phyloP scores from a whole-genome alignment of 2,888 invertebrate species.

The Scrobipalpa atriplicella region DNA sequence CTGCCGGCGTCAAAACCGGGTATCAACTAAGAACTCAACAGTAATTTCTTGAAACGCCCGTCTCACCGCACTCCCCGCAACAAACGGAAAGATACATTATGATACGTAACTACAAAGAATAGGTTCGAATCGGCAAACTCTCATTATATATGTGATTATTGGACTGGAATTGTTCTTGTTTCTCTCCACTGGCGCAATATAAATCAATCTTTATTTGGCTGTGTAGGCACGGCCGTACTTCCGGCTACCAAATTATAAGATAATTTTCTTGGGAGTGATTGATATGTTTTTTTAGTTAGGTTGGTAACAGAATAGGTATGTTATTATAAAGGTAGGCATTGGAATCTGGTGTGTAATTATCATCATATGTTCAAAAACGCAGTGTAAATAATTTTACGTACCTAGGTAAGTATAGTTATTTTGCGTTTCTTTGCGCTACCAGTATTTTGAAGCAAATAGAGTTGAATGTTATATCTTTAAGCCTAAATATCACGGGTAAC shows the following conservation, averaged over 20 bases:
- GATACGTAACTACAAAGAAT: not conserved
- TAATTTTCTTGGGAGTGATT: not conserved
- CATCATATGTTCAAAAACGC: too few relatives aligned
- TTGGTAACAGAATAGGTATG: not conserved
- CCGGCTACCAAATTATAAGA: not conserved
- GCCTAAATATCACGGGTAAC: too few relatives aligned
- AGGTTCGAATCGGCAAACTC: constrained; percentile 37
- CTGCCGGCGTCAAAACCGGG: too few relatives aligned
- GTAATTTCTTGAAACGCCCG: not conserved
- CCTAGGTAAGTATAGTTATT: too few relatives aligned
- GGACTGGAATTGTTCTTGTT: constrained; percentile 42
- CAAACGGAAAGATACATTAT: not conserved
- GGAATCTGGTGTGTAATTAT: not conserved
- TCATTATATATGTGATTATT: constrained; percentile 52
- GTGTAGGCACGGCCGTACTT: not conserved
- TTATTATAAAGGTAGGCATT: not conserved
- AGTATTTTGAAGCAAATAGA: too few relatives aligned
- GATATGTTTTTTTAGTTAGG: not conserved
- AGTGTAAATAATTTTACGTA: too few relatives aligned
- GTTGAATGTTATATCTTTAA: too few relatives aligned
- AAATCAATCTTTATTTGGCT: constrained; percentile 18
- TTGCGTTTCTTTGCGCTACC: too few relatives aligned
- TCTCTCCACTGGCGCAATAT: constrained; percentile 22
- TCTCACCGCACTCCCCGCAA: not conserved
- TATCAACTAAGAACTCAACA: not conserved